These are phyloP conservation scores for Dicrurus megarhynchus DNA, from an alignment of 2,113 vertebrate genomes.

Conservation along the genomic window DNA sequence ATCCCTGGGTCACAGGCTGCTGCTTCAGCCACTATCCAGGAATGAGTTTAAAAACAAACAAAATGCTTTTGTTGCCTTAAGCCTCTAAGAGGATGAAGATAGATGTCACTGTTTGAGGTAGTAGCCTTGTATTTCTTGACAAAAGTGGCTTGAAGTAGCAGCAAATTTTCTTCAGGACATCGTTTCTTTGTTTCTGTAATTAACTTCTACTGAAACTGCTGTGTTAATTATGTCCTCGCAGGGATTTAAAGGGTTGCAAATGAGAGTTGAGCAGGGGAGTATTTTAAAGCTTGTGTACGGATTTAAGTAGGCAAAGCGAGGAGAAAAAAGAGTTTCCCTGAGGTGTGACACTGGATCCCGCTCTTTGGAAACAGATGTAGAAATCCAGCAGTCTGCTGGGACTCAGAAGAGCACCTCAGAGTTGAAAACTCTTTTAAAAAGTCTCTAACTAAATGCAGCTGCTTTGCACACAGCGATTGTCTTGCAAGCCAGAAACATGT, in stretches of 20 bases:
- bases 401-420: slow-evolving; percentile 52
- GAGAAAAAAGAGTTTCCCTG: neutral
- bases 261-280: neutral
- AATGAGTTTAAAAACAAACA: slow-evolving; percentile 25
- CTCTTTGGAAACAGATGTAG: slow-evolving; percentile 43
- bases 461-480: slow-evolving; percentile 58
- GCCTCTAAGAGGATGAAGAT: neutral
- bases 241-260: slow-evolving; percentile 7
- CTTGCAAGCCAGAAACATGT: slow-evolving; percentile 68
- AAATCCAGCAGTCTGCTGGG: slow-evolving; percentile 56
- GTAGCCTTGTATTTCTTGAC: neutral
- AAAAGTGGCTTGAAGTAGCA: neutral
- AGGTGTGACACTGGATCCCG: slow-evolving; percentile 53
- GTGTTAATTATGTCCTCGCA: neutral
- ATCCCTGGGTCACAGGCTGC: neutral
- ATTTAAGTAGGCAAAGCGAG: neutral
- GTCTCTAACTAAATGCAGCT: slow-evolving; percentile 75
- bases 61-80: slow-evolving; percentile 19
- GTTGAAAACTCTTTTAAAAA: slow-evolving; percentile 52
- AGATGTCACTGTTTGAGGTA: neutral
- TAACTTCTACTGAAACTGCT: neutral
- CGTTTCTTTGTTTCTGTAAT: neutral
- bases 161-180: neutral
- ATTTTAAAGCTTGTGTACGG: neutral
- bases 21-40: neutral